A percentile compares a stretch with the other conserved stretches of the same genome.
Evolutionary conservation across 2,797 vertebrate species (phyloP).

Genomic region (Labroides dimidiatus): DNA sequence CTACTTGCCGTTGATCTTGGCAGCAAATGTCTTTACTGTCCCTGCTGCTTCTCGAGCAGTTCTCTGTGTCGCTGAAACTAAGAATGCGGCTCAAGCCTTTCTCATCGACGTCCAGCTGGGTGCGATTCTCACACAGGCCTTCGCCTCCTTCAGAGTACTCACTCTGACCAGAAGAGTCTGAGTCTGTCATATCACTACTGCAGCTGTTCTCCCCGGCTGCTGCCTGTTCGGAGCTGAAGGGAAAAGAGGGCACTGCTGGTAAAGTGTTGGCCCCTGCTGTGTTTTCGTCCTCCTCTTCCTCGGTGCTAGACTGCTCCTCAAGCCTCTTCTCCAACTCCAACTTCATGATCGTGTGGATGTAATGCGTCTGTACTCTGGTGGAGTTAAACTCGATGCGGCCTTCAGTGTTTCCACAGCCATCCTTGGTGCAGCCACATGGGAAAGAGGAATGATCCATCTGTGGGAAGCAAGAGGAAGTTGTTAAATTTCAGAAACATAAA

Average conservation of each 20-base stretch:
- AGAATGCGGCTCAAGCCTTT: conserved; percentile 91
- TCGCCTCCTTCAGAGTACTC: conserved; percentile 84
- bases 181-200: conserved; percentile 95
- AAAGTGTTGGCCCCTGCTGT: conserved; percentile 42
- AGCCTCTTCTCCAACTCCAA: conserved; percentile 94
- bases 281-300: conserved; percentile 70
- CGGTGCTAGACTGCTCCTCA: conserved; percentile 83
- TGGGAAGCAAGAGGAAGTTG: background rate
- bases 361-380: conserved; percentile 94
- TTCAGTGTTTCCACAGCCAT: conserved; percentile 92
- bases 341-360: conserved; percentile 97
- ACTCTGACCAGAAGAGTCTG: conserved; percentile 86
- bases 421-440: conserved; percentile 95
- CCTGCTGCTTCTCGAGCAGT: conserved; percentile 73
- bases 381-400: conserved; percentile 98
- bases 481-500: conserved; percentile 12
- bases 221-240: conserved; percentile 85
- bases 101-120: conserved; percentile 85
- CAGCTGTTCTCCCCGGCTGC: conserved; percentile 91
- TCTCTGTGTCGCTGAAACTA: conserved; percentile 89
- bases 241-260: conserved; percentile 83
- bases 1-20: conserved; percentile 52
- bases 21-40: conserved; percentile 49
- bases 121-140: conserved; percentile 69
- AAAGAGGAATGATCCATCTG: conserved; percentile 98